phyloP scores from a whole-genome alignment of 2,797 vertebrate genomes.

The Rallus crepitans region DNA sequence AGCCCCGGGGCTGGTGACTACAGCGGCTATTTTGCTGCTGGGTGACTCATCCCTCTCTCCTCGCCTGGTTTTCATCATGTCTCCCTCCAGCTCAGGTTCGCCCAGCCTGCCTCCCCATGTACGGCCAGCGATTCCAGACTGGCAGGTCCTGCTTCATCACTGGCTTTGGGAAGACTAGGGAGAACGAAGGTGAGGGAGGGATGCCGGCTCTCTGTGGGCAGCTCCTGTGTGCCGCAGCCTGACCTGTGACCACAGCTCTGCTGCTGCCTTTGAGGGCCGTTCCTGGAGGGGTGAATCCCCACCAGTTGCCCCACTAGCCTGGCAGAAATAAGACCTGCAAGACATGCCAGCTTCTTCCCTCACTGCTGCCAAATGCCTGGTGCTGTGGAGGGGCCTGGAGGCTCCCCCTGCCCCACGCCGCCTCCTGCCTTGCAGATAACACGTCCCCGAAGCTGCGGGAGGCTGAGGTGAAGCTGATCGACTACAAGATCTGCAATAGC shows the following conservation, averaged over 20 bases:
- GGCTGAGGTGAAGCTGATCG: conserved; percentile 86
- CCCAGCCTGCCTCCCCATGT: conserved; percentile 88
- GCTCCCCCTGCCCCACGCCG: neutral
- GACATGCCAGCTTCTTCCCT: neutral
- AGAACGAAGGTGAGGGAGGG: conserved; percentile 76
- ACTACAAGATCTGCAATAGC: conserved; percentile 82
- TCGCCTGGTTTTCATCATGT: neutral
- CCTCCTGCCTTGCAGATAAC: conserved; percentile 69
- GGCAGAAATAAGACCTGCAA: neutral
- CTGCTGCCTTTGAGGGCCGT: accelerated
- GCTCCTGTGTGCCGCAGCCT: neutral
- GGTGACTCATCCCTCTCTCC: neutral
- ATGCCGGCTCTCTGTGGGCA: accelerated
- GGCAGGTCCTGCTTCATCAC: conserved; percentile 87
- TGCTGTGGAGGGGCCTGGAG: neutral
- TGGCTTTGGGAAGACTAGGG: conserved; percentile 87
- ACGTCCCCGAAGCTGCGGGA: conserved; percentile 84
- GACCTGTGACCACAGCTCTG: neutral
- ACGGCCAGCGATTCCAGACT: conserved; percentile 78
- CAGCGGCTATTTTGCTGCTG: neutral
- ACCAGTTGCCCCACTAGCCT: neutral
- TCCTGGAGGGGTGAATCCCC: neutral
- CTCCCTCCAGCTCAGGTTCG: conserved; percentile 81
- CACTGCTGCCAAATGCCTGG: accelerated
- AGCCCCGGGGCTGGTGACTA: neutral